Base-by-base conservation (phyloP, 37 sponge, comb jelly and placozoan genomes). In the Haliclona indistincta region DNA sequence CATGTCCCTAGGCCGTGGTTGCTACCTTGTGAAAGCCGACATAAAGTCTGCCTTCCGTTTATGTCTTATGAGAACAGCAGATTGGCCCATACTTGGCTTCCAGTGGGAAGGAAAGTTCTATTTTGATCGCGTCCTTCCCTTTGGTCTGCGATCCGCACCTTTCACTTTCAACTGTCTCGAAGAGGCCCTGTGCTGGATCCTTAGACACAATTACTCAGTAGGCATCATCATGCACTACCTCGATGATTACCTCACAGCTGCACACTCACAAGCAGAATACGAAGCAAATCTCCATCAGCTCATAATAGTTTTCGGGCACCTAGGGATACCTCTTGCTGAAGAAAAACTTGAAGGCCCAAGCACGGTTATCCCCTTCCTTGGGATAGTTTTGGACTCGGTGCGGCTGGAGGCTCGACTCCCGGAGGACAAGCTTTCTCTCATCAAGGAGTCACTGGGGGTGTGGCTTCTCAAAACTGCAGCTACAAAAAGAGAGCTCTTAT, bases 111-210 rank as follows among this genome's bases (percentile, higher is more conserved):
- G 69, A 32, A 32, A 11, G 26, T 38, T 45, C 60, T 56, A 55
- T 34, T 29, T 68, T 17, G 69, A 78, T 33, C 67, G 70, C 41
- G 39, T 68, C 70, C 70, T 78, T 32, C 79, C 69, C 41, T 78
- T 78, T 54, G 79, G 60, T 7, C 70, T 68, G 7, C 52, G 54
- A 36, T 71, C 71, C 10, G 71, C 71, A 25, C 71, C 54, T 22
- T 38, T 33, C 40, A 45, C 58, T 3, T 67, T 78, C 61, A 78
- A 43, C 45, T 28, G 34, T 2, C 25, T 67, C 26, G 79, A 68
- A 20, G 70, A 78, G 39, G 44, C 39, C 15, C 60, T 78, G 2
- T 43, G 55, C 20, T 78, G 79, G 79, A 68, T 78, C 70, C 17
- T 68, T 10, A 19, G 11, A 10, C 1, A 23, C 44, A 3, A 28